Conservation (phyloP, 2,888 invertebrate genomes). For the Reticulitermes lucifugus region DNA sequence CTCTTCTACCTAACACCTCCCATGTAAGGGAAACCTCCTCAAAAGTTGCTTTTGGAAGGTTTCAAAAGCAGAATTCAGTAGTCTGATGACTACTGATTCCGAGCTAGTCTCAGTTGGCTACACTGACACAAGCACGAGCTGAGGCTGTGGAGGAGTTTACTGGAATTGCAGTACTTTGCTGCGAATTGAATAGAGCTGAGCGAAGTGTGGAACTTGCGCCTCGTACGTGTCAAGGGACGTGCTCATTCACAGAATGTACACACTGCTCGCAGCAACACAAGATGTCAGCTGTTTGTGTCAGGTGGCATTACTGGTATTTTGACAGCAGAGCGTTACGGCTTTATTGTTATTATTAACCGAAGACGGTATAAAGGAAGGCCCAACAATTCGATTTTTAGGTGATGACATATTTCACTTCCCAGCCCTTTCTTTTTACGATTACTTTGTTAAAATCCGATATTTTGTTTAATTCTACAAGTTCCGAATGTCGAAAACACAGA, state of each 20-base stretch:
- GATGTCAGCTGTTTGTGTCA: no score
- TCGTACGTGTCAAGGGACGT: not conserved
- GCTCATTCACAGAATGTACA: not conserved
- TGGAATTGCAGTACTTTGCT: not conserved
- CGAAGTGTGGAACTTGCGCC: not conserved
- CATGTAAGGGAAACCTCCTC: not conserved
- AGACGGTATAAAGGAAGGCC: no score
- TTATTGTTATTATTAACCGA: no score
- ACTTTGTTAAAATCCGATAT: no score
- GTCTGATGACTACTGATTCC: not conserved
- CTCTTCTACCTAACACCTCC: not conserved
- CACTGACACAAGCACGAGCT: not conserved
- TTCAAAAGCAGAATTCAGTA: not conserved
- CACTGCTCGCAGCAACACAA: not conserved
- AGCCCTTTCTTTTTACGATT: no score
- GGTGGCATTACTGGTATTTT: no score
- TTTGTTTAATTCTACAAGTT: no score
- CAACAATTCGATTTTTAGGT: no score
- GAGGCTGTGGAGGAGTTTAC: not conserved
- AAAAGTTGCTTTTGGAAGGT: not conserved
- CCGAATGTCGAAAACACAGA: no score
- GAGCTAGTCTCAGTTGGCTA: not conserved
- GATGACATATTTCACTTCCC: no score
- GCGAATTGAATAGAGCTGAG: not conserved
- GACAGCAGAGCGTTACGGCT: no score